phyloP scores from a whole-genome alignment of 92 coral and sea anemone species.

The Epizoanthus fatuus region DNA sequence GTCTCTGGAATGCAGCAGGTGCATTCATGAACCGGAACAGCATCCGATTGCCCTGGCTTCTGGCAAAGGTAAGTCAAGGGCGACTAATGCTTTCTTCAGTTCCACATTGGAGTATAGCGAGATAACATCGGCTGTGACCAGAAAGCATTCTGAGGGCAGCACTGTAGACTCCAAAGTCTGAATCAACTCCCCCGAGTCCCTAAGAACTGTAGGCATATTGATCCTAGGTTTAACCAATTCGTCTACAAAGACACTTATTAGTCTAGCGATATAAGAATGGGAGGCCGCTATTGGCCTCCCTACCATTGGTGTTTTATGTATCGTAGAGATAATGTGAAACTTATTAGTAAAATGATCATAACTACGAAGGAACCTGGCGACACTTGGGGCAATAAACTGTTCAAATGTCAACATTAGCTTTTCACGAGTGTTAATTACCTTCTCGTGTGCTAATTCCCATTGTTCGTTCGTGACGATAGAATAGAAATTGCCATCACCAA shows the following conservation, averaged over 20 bases:
- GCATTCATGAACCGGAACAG: no score
- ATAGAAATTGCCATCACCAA: no score
- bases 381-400: background rate
- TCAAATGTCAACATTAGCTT: background rate
- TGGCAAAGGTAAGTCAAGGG: no score
- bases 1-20: no score
- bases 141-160: background rate
- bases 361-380: background rate
- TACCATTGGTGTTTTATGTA: background rate
- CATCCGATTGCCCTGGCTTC: no score
- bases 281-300: slow-evolving; percentile 16
- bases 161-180: slow-evolving; percentile 4
- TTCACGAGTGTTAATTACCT: slow-evolving; percentile 6
- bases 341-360: no score
- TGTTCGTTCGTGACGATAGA: no score
- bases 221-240: background rate
- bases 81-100: no score
- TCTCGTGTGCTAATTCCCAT: background rate
- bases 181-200: background rate
- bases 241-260: background rate
- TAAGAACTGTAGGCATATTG: slow-evolving; percentile 10
- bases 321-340: no score
- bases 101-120: no score
- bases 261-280: no score
- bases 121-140: no score